These are phyloP conservation scores for Turnix velox DNA, from an alignment of 2,113 vertebrate species.

Conservation along the genomic window DNA sequence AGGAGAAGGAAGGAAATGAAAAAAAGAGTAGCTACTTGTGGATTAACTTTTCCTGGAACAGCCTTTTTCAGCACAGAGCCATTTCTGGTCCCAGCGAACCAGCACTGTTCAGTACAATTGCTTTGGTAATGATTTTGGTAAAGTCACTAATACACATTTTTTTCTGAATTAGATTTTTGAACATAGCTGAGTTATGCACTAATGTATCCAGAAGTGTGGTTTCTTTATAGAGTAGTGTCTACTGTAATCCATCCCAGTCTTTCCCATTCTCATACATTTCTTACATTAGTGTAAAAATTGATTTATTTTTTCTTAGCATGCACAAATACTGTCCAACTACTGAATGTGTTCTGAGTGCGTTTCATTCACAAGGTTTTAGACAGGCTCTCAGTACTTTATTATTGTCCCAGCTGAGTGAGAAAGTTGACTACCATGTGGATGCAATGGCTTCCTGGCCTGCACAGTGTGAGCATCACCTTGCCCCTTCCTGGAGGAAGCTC, in stretches of 20 bases:
- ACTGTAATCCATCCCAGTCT: neutral
- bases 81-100: neutral
- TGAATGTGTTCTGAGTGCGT: neutral
- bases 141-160: neutral
- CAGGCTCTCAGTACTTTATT: neutral
- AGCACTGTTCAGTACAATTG: neutral
- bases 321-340: neutral
- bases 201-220: neutral
- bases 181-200: neutral
- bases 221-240: neutral
- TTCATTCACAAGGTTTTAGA: neutral
- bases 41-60: constrained; percentile 17
- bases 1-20: neutral
- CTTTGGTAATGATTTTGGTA: neutral
- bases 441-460: neutral
- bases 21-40: neutral
- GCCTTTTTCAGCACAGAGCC: neutral
- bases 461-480: neutral
- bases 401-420: neutral
- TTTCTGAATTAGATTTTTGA: neutral
- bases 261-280: neutral
- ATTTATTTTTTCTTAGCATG: neutral
- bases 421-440: neutral
- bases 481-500: neutral
- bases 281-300: neutral